These are phyloP conservation scores for Epizoanthus stellaris DNA, from an alignment of 92 coral and sea anemone species.

Conservation along the genomic window DNA sequence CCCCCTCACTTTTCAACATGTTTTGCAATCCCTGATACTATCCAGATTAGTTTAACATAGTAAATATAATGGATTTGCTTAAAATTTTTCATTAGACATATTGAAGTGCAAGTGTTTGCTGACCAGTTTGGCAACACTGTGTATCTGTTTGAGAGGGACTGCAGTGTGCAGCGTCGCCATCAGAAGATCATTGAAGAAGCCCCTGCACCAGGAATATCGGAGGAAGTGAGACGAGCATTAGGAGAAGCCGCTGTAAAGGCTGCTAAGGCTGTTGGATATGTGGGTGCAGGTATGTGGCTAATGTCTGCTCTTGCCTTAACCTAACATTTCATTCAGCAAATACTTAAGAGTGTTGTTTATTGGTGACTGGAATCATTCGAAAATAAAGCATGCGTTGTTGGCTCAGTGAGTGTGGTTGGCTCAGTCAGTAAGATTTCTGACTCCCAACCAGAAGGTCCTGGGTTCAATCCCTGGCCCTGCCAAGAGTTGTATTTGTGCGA, in stretches of 20 bases:
- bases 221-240: conserved; percentile 81
- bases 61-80: not conserved
- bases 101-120: conserved; percentile 98
- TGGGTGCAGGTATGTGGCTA: conserved; percentile 88
- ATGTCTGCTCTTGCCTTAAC: not conserved
- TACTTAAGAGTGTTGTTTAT: no score
- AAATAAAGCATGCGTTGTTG: no score
- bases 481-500: no score
- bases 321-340: not conserved
- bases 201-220: conserved; percentile 96
- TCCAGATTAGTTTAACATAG: not conserved
- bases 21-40: no score
- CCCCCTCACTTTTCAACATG: no score
- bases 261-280: conserved; percentile 98
- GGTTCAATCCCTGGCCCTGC: no score
- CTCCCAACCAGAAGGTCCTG: no score
- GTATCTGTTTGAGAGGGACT: conserved; percentile 97
- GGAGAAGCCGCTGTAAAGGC: conserved; percentile 99
- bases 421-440: no score
- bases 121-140: conserved; percentile 94
- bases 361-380: no score
- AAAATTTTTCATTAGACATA: conserved; percentile 72
- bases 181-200: conserved; percentile 99
- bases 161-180: conserved; percentile 97
- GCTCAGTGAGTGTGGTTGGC: no score